phyloP scores from a whole-genome alignment of 2,888 invertebrate genomes.

The Callosobruchus maculatus region DNA sequence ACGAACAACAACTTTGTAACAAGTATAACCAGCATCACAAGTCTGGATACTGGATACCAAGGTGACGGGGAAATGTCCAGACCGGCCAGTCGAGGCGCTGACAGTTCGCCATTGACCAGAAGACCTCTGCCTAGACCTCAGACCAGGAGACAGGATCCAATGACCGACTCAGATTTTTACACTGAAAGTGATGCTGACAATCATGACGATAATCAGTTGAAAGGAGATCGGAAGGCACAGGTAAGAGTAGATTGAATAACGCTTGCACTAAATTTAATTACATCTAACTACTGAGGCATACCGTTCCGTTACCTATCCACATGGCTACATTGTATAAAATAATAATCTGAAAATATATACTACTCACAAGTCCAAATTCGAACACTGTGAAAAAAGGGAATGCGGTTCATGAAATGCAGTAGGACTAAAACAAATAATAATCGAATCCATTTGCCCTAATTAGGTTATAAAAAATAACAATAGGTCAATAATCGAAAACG shows the following conservation, averaged over 20 bases:
- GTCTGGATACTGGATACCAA: conserved; percentile 91
- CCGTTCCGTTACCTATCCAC: too few relatives aligned
- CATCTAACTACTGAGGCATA: too few relatives aligned
- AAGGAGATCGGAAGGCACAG: conserved; percentile 70
- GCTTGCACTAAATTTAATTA: too few relatives aligned
- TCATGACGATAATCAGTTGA: conserved; percentile 68
- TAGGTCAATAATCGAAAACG: too few relatives aligned
- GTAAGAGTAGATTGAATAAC: conserved; percentile 45
- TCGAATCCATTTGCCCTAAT: too few relatives aligned
- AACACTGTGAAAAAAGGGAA: too few relatives aligned
- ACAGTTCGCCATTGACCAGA: conserved; percentile 62
- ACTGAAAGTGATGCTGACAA: conserved; percentile 88
- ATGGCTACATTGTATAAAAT: too few relatives aligned
- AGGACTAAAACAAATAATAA: too few relatives aligned
- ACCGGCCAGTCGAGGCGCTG: conserved; percentile 77
- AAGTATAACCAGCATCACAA: conserved; percentile 86
- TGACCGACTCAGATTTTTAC: conserved; percentile 90
- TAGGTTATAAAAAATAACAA: too few relatives aligned
- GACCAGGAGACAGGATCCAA: conserved; percentile 67
- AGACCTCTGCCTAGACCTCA: conserved; percentile 53
- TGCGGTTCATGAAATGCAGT: too few relatives aligned
- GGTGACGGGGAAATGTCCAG: conserved; percentile 88
- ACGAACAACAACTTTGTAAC: conserved; percentile 76
- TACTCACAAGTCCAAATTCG: too few relatives aligned
- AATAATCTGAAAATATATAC: too few relatives aligned